These are phyloP conservation scores for Campylorhamphus procurvoides DNA, from an alignment of 2,113 vertebrate genomes.

Conservation along the genomic window DNA sequence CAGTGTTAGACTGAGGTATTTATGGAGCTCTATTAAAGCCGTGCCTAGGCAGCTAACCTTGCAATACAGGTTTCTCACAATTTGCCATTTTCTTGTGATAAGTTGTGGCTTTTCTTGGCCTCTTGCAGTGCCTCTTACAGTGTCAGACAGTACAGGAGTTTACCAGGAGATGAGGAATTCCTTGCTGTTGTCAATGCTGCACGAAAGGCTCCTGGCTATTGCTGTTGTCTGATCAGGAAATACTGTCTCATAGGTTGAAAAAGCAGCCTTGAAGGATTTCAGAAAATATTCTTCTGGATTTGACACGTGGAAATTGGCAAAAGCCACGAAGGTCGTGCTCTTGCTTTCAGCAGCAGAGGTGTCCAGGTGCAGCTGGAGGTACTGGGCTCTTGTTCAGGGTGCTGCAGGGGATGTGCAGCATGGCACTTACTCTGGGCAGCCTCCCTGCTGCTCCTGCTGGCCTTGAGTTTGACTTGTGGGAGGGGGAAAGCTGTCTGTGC, in stretches of 20 bases:
- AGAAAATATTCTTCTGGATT: neutral
- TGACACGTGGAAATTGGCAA: neutral
- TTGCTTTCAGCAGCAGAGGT: neutral
- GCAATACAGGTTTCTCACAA: neutral
- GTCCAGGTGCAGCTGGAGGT: neutral
- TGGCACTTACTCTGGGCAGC: neutral
- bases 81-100: slow-evolving; percentile 32
- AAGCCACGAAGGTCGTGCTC: accelerated
- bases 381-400: neutral
- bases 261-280: neutral
- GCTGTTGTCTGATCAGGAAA: neutral
- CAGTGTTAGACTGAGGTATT: slow-evolving; percentile 54
- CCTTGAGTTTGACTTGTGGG: neutral
- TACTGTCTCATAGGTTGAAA: neutral
- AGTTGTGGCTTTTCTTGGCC: neutral
- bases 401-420: neutral
- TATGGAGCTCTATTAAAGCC: slow-evolving; percentile 21
- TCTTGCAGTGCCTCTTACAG: neutral
- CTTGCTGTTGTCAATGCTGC: neutral
- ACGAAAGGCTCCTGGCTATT: neutral
- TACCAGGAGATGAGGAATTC: neutral
- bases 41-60: slow-evolving; percentile 25
- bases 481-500: neutral
- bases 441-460: neutral
- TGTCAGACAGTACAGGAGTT: neutral